Evolutionary conservation across 2,797 vertebrate genomes (phyloP).

Genomic region (Danio tinwini): DNA sequence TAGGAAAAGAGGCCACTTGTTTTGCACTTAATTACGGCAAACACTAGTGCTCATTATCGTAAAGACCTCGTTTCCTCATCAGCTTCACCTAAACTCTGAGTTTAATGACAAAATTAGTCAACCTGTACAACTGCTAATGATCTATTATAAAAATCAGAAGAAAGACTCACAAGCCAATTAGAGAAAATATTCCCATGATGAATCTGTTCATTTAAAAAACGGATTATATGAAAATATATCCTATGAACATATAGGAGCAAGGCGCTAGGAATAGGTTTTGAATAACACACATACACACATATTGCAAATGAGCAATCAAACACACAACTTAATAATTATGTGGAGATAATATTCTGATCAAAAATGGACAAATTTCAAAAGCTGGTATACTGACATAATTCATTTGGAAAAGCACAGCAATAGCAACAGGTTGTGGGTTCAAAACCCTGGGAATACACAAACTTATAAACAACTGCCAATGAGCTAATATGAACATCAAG

Average conservation of each 20-base stretch:
- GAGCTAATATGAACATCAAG: too few relatives aligned
- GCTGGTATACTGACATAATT: background rate
- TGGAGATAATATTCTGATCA: too few relatives aligned
- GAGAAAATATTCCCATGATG: too few relatives aligned
- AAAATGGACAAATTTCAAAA: conserved; percentile 1
- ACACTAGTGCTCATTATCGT: conserved; percentile 69
- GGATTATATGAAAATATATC: too few relatives aligned
- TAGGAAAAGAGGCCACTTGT: conserved; percentile 63
- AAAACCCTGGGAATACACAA: too few relatives aligned
- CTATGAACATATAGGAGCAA: too few relatives aligned
- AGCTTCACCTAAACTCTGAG: conserved; percentile 52
- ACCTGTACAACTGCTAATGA: conserved; percentile 28
- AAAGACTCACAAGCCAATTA: background rate
- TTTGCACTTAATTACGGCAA: conserved; percentile 66
- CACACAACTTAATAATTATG: too few relatives aligned
- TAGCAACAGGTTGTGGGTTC: background rate
- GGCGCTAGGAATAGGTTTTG: too few relatives aligned
- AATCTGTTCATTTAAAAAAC: too few relatives aligned
- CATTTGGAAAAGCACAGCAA: background rate
- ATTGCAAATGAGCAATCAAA: too few relatives aligned
- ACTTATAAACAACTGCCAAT: too few relatives aligned
- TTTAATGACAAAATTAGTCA: conserved; percentile 37
- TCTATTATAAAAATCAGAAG: conserved; percentile 33
- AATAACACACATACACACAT: too few relatives aligned
- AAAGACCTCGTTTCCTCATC: conserved; percentile 64